These are phyloP conservation scores for Drosophila lacertosa DNA, from an alignment of 1,140 invertebrate genomes.

Conservation along the genomic window DNA sequence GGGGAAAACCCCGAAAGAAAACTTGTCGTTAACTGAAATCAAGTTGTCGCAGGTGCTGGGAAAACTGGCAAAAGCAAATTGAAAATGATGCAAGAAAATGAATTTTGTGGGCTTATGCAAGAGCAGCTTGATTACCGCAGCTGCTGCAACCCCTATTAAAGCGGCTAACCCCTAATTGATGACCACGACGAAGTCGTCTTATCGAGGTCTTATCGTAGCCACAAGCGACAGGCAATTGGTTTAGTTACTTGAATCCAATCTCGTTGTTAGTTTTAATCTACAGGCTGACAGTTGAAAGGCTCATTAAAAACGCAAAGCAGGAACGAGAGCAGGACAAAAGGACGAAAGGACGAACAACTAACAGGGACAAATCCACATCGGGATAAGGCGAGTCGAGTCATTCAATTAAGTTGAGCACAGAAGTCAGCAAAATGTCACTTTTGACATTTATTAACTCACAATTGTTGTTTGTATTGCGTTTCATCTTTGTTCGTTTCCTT, in stretches of 20 bases:
- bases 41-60: constrained; percentile 37
- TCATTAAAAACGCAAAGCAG: constrained; percentile 48
- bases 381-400: constrained; percentile 54
- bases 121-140: constrained; percentile 3
- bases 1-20: constrained; percentile 36
- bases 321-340: constrained; percentile 2
- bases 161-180: background rate
- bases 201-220: constrained; percentile 19
- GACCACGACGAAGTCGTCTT: constrained; percentile 1
- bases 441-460: constrained; percentile 75
- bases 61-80: constrained; percentile 38
- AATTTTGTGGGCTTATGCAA: constrained; percentile 40
- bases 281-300: constrained; percentile 60
- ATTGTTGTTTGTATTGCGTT: constrained; percentile 51
- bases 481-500: constrained; percentile 10
- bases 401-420: constrained; percentile 62
- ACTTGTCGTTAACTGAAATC: constrained; percentile 43
- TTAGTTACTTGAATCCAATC: constrained; percentile 24
- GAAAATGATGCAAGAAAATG: constrained; percentile 59
- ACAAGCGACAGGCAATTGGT: constrained; percentile 12
- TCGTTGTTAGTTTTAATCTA: constrained; percentile 49
- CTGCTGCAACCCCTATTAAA: background rate
- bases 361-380: constrained; percentile 39
- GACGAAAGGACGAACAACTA: no score
- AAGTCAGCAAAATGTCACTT: constrained; percentile 58